Evolutionary conservation across 2,797 vertebrate species (phyloP), one percentile per base, ranked within the genome.

Genomic region (Eulemur coronatus): DNA sequence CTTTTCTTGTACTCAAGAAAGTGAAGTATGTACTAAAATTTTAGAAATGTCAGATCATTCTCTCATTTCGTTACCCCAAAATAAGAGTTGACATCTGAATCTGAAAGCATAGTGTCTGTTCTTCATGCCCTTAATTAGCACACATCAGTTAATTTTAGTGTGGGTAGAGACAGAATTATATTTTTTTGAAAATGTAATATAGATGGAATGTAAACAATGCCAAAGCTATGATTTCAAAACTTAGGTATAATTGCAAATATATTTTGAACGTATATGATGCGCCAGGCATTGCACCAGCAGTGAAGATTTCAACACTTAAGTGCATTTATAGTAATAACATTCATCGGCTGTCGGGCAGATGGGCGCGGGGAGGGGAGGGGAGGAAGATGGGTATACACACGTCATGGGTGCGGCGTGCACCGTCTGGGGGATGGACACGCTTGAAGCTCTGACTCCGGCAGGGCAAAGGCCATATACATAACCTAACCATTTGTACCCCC

Each of bases 31-130:
- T 35, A 75, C 65, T 61, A 50, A 92, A 75, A 85, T 84, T 93
- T 95, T 92, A 70, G 90, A 96, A 95, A 96, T 86, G 91, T 89
- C 70, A 95, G 46, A 70, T 90, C 69, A 79, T 95, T 92, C 18
- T 30, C 75, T 91, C 65, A 80, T 41, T 95, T 93, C 84, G 82
- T 52, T 94, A 24, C 61, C 93, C 70, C 86, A 69, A 96, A 94
- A 86, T 89, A 61, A 93, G 73, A 80, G 35, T 57, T 61, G 78
- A 91, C 96, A 87, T 87, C 86, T 76, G 70, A 86, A 38, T 75
- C 65, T 93, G 70, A 79, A 75, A 80, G 79, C 46, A 57, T 17
- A 63, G 78, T 57, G 28, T 50, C 65, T 80, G 63, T 59, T 61
- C 50, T 82, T 75, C 55, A 91, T 82, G 86, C 4, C 30, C 20